Percentiles rank a stretch among this genome's conserved stretches.
Evolutionary conservation across 2,797 vertebrate species (phyloP).

Genomic region (Urophycis tenuis): DNA sequence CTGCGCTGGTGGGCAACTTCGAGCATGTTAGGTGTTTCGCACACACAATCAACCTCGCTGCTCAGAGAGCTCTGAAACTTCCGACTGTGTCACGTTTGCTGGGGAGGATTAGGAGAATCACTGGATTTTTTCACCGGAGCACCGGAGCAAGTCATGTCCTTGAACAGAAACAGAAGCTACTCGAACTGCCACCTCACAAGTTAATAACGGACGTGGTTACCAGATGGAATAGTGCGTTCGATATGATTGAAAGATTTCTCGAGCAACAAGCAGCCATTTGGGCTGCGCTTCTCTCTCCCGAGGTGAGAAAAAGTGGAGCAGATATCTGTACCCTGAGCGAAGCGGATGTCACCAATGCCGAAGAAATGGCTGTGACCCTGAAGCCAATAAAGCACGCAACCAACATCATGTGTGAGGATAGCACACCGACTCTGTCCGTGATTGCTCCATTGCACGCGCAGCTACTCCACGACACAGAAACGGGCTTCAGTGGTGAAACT

Average conservation of each 20-base stretch:
- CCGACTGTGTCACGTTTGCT: constrained; percentile 3
- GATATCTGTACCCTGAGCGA: constrained; percentile 17
- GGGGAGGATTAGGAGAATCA: constrained; percentile 2
- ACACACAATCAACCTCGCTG: constrained; percentile 12
- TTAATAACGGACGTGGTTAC: constrained; percentile 9
- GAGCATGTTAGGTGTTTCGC: not conserved
- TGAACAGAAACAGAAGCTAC: constrained; percentile 4
- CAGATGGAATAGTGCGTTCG: constrained; percentile 16
- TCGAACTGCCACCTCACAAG: constrained; percentile 2
- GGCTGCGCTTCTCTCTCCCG: constrained; percentile 5
- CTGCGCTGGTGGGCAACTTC: not conserved
- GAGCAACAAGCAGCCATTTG: constrained; percentile 21
- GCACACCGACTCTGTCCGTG: not conserved
- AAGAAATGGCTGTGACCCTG: not conserved
- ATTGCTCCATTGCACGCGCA: constrained; percentile 13
- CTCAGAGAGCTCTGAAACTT: constrained; percentile 13
- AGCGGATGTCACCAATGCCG: constrained; percentile 6
- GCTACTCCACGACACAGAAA: not conserved
- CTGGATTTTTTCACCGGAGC: constrained; percentile 18
- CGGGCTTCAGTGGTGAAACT: constrained; percentile 4
- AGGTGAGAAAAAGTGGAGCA: not conserved
- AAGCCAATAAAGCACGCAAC: constrained; percentile 5
- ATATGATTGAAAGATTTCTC: constrained; percentile 8
- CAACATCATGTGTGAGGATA: constrained; percentile 4
- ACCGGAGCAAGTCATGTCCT: constrained; percentile 2